Evolutionary conservation across 2,888 invertebrate genomes (phyloP), one percentile per base, ranked within the genome.

Genomic region (Caenorhabditis sp.): DNA sequence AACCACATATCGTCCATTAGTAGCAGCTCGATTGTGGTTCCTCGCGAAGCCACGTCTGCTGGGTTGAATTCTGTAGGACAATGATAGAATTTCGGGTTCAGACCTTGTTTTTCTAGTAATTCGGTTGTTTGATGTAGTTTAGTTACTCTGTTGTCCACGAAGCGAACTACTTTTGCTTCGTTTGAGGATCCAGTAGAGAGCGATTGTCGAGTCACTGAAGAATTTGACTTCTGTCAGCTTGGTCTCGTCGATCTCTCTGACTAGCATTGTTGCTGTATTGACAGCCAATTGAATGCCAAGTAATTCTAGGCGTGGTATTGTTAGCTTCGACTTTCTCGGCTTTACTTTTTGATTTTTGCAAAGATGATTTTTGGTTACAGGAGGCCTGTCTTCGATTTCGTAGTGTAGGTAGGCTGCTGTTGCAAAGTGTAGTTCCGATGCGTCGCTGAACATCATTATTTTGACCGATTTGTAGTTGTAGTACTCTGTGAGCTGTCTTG

Each of bases 31-130:
- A 68, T 27, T 1, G 61, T 59, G 17, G 70, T 24, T 22, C 86
- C 86, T 32, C 82, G 26, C 0, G 88, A 83, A 0, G 84, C 83
- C 26, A 83, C 62, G 43, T 89, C 88, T 1, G 89, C 89, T 0
- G 89, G 87, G 68, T 89, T 89, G 7, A 78, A 55, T 1, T 74
- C 46, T 0, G 84, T 79, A 8, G 45, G 45, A 7, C 20, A 9
- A 24, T 45, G 22, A 7, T 24, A 5, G 24, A 45, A 7, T 8
- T 17, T 9, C 13, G 24, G 1, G 2, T 3, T 17, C 5, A 22
- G 6, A 9, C 22, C 9, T 2, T 45, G 3, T 5, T 45, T 13
- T 6, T 45, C 1, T 2, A 45, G 45, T 22, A 2, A 9, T 6
- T 20, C 45, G 13, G 22, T 3, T 11, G 22, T 22, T 4, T 22